These are phyloP conservation scores for Siphonodentalium dalli DNA, from an alignment of 2,888 invertebrate genomes.

Conservation along the genomic window DNA sequence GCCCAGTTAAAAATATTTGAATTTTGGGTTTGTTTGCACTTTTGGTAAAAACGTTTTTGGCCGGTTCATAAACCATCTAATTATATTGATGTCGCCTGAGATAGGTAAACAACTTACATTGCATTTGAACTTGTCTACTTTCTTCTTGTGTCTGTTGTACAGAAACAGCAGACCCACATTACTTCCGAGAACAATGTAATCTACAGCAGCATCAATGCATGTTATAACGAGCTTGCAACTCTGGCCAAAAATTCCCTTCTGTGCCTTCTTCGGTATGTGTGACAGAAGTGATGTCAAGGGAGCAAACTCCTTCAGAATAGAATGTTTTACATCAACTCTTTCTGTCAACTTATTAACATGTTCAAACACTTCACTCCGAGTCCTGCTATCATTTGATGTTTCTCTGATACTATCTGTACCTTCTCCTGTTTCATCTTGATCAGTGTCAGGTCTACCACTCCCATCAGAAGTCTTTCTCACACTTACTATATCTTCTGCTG, in stretches of 20 bases:
- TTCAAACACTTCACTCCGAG: no score
- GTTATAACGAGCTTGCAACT: constrained; percentile 67
- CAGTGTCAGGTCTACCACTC: no score
- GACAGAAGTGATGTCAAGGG: constrained; percentile 43
- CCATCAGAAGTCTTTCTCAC: no score
- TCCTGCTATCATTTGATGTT: no score
- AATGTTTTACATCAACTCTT: background rate
- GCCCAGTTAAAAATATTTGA: no score
- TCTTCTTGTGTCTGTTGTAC: constrained; percentile 77
- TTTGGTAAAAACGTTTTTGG: no score
- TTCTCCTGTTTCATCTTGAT: no score
- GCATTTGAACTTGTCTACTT: constrained; percentile 78
- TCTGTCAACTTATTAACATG: no score
- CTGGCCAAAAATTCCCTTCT: constrained; percentile 45
- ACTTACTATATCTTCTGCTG: no score
- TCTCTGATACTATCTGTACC: no score
- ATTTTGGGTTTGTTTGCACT: no score
- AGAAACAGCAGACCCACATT: constrained; percentile 87
- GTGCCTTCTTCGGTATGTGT: constrained; percentile 52
- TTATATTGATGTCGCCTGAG: background rate
- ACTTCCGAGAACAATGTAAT: constrained; percentile 84
- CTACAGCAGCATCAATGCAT: constrained; percentile 81
- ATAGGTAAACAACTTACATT: constrained; percentile 73
- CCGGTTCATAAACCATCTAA: background rate
- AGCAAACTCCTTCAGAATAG: constrained; percentile 38